Percentiles rank a stretch among this genome's conserved stretches.
phyloP scores from a whole-genome alignment of 2,113 vertebrate genomes.

The Vicugna pacos region DNA sequence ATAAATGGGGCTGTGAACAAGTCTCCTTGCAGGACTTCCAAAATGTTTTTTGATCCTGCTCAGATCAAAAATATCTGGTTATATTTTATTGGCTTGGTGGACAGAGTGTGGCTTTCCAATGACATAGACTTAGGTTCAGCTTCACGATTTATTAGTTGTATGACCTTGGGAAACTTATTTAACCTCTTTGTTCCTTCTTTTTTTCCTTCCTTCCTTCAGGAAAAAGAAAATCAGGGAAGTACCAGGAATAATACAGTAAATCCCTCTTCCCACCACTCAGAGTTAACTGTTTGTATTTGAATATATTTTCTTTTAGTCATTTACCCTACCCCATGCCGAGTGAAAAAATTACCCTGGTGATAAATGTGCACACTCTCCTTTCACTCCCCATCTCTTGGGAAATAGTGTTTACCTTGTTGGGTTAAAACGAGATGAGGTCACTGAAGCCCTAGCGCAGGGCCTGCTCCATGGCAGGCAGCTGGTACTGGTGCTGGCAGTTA shows the following conservation, averaged over 20 bases:
- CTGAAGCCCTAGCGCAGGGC: not conserved
- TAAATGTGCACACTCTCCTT: not conserved
- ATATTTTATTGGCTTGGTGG: not conserved
- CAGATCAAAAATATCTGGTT: not conserved
- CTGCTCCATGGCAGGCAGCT: not conserved
- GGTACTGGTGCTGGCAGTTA: not conserved
- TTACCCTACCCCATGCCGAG: not conserved
- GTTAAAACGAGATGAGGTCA: not conserved
- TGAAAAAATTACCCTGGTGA: not conserved
- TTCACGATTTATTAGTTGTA: not conserved
- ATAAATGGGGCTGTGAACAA: not conserved
- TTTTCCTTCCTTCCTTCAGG: not conserved
- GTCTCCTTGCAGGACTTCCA: not conserved
- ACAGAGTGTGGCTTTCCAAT: not conserved
- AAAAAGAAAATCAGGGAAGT: not conserved
- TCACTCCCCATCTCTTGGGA: not conserved
- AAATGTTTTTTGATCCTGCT: conserved; percentile 19
- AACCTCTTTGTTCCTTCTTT: not conserved
- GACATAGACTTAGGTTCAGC: not conserved
- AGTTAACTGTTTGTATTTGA: conserved; percentile 1
- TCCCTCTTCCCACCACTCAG: not conserved
- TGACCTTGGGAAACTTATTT: not conserved
- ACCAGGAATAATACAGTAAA: not conserved
- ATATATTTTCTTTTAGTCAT: not conserved
- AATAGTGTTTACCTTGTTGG: not conserved